Evolutionary conservation across 2,888 invertebrate genomes (phyloP).

Genomic region (Agriotes lineatus): DNA sequence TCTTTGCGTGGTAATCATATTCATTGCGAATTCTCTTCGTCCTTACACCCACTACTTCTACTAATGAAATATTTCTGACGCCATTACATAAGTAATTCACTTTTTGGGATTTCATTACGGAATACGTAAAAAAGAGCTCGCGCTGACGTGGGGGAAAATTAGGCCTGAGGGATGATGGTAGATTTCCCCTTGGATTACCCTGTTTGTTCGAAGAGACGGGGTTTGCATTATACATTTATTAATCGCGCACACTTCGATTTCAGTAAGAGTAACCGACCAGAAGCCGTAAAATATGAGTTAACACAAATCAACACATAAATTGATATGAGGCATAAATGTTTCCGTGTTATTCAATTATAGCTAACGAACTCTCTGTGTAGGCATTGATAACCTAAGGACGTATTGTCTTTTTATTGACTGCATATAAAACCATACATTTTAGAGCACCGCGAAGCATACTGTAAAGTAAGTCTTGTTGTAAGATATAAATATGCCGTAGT

Average conservation of each 20-base stretch:
- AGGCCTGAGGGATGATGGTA: slow-evolving; percentile 39
- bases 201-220: slow-evolving; percentile 33
- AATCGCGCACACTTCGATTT: slow-evolving; percentile 35
- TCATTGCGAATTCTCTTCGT: slow-evolving; percentile 11
- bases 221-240: slow-evolving; percentile 45
- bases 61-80: slow-evolving; percentile 24
- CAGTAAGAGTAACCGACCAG: slow-evolving; percentile 5
- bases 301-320: slow-evolving; percentile 5
- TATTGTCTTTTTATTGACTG: background rate
- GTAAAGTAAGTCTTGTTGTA: too few species aligned
- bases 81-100: slow-evolving; percentile 40
- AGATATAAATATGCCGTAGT: too few species aligned
- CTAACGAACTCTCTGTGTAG: background rate
- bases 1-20: slow-evolving; percentile 3
- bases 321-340: background rate
- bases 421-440: too few species aligned
- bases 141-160: slow-evolving; percentile 36
- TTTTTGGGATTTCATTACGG: slow-evolving; percentile 44
- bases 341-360: background rate
- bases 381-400: background rate
- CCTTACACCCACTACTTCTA: slow-evolving; percentile 1
- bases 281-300: slow-evolving; percentile 14
- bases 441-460: too few species aligned
- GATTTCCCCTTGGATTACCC: slow-evolving; percentile 44
- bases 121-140: slow-evolving; percentile 36